Evolutionary conservation across 2,888 invertebrate species (phyloP).

Genomic region (Pseudococcus longispinus): DNA sequence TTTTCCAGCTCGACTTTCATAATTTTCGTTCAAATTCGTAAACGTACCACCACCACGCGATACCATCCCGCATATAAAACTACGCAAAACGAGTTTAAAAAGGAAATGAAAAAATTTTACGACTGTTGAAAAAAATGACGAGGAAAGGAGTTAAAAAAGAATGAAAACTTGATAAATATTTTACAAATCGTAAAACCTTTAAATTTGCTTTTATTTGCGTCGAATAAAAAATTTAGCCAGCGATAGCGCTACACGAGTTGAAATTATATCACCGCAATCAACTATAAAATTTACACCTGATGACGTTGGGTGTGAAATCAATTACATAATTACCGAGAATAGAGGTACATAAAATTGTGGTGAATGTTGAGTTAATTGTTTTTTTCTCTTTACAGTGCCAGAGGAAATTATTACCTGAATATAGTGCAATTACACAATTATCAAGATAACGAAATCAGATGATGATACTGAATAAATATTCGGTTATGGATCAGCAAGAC

Average conservation of each 20-base stretch:
- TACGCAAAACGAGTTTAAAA: background rate
- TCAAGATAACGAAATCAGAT: constrained; percentile 6
- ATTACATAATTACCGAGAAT: background rate
- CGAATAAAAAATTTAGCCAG: background rate
- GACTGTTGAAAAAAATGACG: background rate
- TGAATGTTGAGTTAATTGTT: background rate
- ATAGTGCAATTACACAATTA: background rate
- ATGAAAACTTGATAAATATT: background rate
- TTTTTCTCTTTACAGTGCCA: constrained; percentile 14
- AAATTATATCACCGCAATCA: background rate
- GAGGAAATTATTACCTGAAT: background rate
- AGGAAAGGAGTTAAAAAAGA: background rate
- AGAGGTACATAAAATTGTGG: background rate
- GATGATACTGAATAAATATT: background rate
- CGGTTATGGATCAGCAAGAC: too few relatives aligned
- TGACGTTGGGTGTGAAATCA: background rate
- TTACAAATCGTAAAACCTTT: constrained; percentile 24
- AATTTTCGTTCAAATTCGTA: background rate
- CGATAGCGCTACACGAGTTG: background rate
- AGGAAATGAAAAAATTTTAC: constrained; percentile 36
- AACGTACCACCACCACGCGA: background rate
- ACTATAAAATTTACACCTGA: background rate
- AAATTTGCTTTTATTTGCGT: background rate
- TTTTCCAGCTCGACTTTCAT: background rate
- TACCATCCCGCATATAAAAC: background rate